Base-by-base conservation (phyloP, 2,113 vertebrate genomes). In the Megaleporinus macrocephalus region DNA sequence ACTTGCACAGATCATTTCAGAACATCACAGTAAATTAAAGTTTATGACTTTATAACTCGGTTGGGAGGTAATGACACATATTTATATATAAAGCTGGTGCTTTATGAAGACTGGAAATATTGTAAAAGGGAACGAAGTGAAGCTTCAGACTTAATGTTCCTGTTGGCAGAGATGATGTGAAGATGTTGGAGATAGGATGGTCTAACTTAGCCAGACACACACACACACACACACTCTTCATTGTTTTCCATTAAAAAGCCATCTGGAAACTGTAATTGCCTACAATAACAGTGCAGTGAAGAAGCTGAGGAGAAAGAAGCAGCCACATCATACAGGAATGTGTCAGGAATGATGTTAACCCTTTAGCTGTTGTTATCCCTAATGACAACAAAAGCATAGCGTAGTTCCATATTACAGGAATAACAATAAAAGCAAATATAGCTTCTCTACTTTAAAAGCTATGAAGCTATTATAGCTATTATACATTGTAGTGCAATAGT, bases 211-310 rank as follows among this genome's bases (percentile, higher is more conserved):
- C 18, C 68, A 62, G 55, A 26, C 68, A 62, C 71, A 61, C 70
- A 62, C 66, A 47, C 7, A 7, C 36, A 36, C 36, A 7, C 36
- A 36, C 3, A 36, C 36, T n/a, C 27, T 63, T 73, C 41, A 72
- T 79, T 30, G 78, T 72, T 79, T 30, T 33, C 59, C 68, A 61
- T 79, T 72, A 79, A 63, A 80, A 72, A 30, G 0, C 59, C 33
- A 72, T 80, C 78, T 80, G 78, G 55, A 26, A n/a, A 14, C 72
- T 80, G 49, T 71, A 59, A 79, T 72, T 24, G 18, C 26, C 66
- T 16, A 29, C 41, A 41, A 18, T 36, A 63, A 51, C 59, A 51
- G 11, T 65, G 41, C 57, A 33, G 41, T 16, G 15, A 7, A 80
- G 57, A 49, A 18, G 16, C 26, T 44, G 18, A 7, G 16, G 20